These are phyloP conservation scores for Petrophora chlorosata DNA, from an alignment of 2,888 invertebrate genomes.

Conservation along the genomic window DNA sequence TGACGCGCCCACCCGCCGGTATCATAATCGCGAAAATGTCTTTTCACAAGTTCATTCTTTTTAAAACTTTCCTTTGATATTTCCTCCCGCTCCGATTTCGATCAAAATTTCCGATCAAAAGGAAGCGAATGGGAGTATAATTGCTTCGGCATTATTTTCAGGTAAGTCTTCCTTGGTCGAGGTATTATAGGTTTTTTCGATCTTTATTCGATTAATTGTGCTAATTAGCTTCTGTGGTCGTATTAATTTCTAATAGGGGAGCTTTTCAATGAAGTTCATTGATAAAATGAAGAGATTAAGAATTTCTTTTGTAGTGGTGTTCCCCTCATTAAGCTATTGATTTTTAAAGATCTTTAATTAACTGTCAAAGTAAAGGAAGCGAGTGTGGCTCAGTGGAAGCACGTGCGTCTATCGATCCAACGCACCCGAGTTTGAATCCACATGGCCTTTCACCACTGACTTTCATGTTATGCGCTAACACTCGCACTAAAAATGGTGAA, in stretches of 20 bases:
- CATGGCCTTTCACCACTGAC: too few relatives aligned
- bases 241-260: conserved; percentile 23
- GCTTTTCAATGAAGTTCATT: conserved; percentile 11
- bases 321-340: too few relatives aligned
- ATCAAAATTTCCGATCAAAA: conserved; percentile 67
- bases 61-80: conserved; percentile 69
- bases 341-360: too few relatives aligned
- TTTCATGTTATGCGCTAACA: too few relatives aligned
- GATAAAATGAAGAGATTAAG: not conserved
- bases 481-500: too few relatives aligned
- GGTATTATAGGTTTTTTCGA: conserved; percentile 28
- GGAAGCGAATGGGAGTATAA: conserved; percentile 72
- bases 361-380: too few relatives aligned
- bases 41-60: conserved; percentile 58
- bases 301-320: conserved; percentile 2
- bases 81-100: conserved; percentile 61
- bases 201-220: conserved; percentile 34
- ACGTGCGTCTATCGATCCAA: too few relatives aligned
- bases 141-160: conserved; percentile 69
- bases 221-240: conserved; percentile 33
- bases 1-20: conserved; percentile 62
- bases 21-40: conserved; percentile 68
- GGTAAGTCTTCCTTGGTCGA: conserved; percentile 54
- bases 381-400: too few relatives aligned
- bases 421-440: too few relatives aligned